Evolutionary conservation across 2,113 vertebrate species (phyloP).

Genomic region (Phalacrocorax pelagicus): DNA sequence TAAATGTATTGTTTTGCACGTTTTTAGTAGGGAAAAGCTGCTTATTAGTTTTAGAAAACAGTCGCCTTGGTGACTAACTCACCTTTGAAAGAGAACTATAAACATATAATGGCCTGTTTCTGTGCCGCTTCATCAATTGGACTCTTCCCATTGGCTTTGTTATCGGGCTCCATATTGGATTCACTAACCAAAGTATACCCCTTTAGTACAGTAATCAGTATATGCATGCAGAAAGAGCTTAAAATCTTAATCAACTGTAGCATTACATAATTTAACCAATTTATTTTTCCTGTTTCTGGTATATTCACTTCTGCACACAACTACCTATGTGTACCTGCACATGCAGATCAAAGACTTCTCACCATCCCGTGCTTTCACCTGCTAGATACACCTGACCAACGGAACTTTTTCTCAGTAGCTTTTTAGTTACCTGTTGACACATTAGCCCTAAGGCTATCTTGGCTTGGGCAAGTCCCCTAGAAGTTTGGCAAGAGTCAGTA

Average conservation of each 20-base stretch:
- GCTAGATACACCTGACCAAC: background rate
- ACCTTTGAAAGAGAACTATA: background rate
- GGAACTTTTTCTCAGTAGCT: background rate
- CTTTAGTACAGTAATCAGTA: background rate
- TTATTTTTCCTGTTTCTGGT: background rate
- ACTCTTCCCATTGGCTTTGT: background rate
- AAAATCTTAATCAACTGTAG: background rate
- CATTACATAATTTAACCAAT: background rate
- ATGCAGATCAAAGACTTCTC: background rate
- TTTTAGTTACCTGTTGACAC: background rate
- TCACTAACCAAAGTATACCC: background rate
- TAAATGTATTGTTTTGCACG: background rate
- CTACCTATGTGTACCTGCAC: background rate
- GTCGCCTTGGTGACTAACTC: background rate
- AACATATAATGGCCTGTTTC: background rate
- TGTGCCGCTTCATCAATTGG: background rate
- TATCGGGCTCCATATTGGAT: background rate
- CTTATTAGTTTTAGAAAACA: background rate
- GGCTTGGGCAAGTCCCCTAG: background rate
- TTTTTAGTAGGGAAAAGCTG: background rate
- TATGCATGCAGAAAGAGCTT: background rate
- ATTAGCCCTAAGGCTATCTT: background rate
- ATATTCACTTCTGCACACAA: background rate
- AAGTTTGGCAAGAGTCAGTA: background rate
- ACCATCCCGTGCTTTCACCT: background rate